Conservation (phyloP, 1,140 invertebrate genomes). For the Musca vetustissima region DNA sequence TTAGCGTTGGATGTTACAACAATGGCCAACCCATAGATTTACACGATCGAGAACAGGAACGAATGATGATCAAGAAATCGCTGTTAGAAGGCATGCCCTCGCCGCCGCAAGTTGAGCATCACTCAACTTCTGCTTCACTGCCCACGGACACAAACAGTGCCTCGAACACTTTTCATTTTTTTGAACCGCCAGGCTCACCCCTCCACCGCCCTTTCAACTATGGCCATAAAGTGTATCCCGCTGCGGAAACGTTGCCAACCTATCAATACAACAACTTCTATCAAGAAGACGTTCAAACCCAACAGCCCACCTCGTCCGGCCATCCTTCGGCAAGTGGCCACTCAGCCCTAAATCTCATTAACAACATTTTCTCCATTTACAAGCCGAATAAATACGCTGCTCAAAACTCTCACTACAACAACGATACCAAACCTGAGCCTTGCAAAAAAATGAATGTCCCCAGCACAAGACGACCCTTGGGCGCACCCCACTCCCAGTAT, state of each 20-base stretch:
- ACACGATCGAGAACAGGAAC: conserved; percentile 52
- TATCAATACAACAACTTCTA: conserved; percentile 56
- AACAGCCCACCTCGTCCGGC: conserved; percentile 44
- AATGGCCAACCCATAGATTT: conserved; percentile 53
- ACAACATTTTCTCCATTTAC: conserved; percentile 57
- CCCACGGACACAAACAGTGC: conserved; percentile 12
- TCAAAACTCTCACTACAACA: conserved; percentile 52
- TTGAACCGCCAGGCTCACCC: conserved; percentile 44
- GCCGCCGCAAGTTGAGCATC: conserved; percentile 39
- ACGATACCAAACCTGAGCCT: conserved; percentile 55
- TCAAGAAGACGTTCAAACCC: conserved; percentile 46
- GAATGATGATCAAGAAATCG: conserved; percentile 52
- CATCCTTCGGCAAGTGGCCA: conserved; percentile 46
- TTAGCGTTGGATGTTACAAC: conserved; percentile 52
- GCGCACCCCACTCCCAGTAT: conserved; percentile 46
- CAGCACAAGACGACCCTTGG: conserved; percentile 44
- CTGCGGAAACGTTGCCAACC: conserved; percentile 45
- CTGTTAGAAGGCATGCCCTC: conserved; percentile 53
- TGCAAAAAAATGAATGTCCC: conserved; percentile 57
- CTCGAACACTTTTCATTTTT: conserved; percentile 45
- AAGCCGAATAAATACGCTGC: conserved; percentile 55
- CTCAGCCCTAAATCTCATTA: conserved; percentile 54
- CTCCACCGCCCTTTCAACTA: conserved; percentile 35
- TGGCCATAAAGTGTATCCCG: conserved; percentile 50
- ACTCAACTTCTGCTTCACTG: conserved; percentile 16